These are phyloP conservation scores for Chaetoderma sp. DNA, from an alignment of 2,888 invertebrate species.

Conservation along the genomic window DNA sequence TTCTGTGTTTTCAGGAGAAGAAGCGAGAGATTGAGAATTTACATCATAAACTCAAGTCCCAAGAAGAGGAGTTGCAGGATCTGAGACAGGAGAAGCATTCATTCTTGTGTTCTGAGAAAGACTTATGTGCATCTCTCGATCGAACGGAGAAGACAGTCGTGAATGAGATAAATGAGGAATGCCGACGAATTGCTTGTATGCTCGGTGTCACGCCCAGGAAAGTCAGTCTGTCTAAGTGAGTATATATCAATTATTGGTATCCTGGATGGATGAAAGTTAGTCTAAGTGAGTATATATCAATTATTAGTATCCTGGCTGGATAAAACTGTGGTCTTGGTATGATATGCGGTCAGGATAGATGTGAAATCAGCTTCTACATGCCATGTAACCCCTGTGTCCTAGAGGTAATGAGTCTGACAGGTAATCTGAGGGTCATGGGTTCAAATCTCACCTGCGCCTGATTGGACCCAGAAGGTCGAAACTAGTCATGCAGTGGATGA, in stretches of 20 bases:
- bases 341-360: too few relatives aligned
- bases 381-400: too few relatives aligned
- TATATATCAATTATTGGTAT: neutral
- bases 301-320: neutral
- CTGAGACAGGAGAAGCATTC: conserved; percentile 48
- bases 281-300: neutral
- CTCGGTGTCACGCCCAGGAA: conserved; percentile 56
- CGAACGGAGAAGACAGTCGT: conserved; percentile 54
- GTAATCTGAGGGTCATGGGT: too few relatives aligned
- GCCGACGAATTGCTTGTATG: conserved; percentile 53
- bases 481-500: too few relatives aligned
- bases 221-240: conserved; percentile 53
- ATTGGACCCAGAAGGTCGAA: too few relatives aligned
- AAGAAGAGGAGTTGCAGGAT: conserved; percentile 53
- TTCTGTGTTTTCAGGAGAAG: conserved; percentile 54
- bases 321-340: too few relatives aligned
- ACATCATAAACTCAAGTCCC: conserved; percentile 46
- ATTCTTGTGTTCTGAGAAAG: conserved; percentile 45
- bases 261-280: neutral
- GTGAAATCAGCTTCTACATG: too few relatives aligned
- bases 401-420: too few relatives aligned
- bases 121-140: conserved; percentile 43
- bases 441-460: too few relatives aligned
- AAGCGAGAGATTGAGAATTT: conserved; percentile 51
- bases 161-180: conserved; percentile 64